Conservation (phyloP, 2,888 invertebrate genomes). For the Cremastobaeus sp. region DNA sequence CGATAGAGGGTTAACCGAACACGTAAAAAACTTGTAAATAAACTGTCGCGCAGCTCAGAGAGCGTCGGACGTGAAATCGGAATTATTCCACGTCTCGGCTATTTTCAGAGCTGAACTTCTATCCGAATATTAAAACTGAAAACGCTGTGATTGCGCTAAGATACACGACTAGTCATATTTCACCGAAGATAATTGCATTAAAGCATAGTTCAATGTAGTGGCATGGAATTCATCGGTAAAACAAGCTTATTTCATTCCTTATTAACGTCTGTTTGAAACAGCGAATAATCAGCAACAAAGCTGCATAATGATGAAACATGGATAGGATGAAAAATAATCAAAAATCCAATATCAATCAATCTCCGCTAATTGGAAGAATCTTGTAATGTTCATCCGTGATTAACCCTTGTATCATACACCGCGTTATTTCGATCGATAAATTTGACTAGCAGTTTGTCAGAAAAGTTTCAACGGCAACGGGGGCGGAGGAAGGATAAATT, state of each 20-base stretch:
- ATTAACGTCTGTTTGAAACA: constrained; percentile 21
- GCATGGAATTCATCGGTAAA: constrained; percentile 45
- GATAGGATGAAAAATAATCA: constrained; percentile 22
- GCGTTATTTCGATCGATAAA: background rate
- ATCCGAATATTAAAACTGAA: constrained; percentile 7
- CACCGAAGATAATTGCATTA: constrained; percentile 32
- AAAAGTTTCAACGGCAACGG: too few species aligned
- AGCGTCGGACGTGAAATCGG: too few species aligned
- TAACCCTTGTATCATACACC: background rate
- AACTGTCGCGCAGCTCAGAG: too few species aligned
- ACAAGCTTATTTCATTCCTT: constrained; percentile 41
- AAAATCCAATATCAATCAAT: constrained; percentile 41
- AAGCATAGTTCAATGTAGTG: constrained; percentile 27
- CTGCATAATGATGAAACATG: background rate
- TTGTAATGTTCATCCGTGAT: background rate
- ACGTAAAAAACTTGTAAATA: too few species aligned
- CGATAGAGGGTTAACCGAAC: too few species aligned
- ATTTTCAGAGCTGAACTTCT: constrained; percentile 27
- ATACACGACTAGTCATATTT: constrained; percentile 23
- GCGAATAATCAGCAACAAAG: constrained; percentile 22
- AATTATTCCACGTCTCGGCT: constrained; percentile 2
- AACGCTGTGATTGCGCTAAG: constrained; percentile 30
- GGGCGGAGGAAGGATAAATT: too few species aligned
- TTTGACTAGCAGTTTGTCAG: too few species aligned
- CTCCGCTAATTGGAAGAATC: constrained; percentile 3